Percentiles rank a stretch among this genome's conserved stretches.
Conservation (phyloP, 2,797 vertebrate genomes). For the Kryptolebias ocellatus region DNA sequence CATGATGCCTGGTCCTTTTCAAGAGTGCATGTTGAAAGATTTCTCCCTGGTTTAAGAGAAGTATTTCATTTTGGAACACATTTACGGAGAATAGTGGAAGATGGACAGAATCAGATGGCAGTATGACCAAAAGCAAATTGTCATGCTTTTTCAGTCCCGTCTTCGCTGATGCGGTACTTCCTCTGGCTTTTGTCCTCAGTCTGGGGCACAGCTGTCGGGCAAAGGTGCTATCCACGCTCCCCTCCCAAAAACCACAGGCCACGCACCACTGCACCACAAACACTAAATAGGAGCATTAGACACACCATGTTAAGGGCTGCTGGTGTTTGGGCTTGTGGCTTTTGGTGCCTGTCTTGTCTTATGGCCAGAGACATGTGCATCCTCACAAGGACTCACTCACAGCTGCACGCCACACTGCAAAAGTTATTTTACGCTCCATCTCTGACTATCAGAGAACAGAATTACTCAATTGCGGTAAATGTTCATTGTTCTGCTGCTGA, state of each 20-base stretch:
- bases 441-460: conserved; percentile 49
- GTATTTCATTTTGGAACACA: conserved; percentile 19
- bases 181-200: conserved; percentile 84
- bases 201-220: conserved; percentile 84
- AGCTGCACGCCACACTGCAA: conserved; percentile 59
- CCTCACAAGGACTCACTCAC: conserved; percentile 56
- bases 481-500: conserved; percentile 62
- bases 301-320: conserved; percentile 85
- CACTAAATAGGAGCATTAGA: conserved; percentile 88
- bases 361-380: conserved; percentile 65
- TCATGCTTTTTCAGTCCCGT: conserved; percentile 78
- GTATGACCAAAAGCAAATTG: conserved; percentile 69
- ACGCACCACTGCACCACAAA: conserved; percentile 82
- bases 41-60: conserved; percentile 15
- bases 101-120: conserved; percentile 53
- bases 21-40: conserved; percentile 28
- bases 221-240: conserved; percentile 81
- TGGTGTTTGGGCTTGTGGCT: conserved; percentile 80
- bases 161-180: conserved; percentile 83
- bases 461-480: conserved; percentile 68
- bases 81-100: conserved; percentile 51
- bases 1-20: conserved; percentile 19
- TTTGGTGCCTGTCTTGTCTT: conserved; percentile 79
- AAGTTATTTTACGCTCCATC: conserved; percentile 52
- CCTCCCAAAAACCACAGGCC: conserved; percentile 78